Evolutionary conservation across 2,797 vertebrate genomes (phyloP).

Genomic region (Octomys mimax): DNA sequence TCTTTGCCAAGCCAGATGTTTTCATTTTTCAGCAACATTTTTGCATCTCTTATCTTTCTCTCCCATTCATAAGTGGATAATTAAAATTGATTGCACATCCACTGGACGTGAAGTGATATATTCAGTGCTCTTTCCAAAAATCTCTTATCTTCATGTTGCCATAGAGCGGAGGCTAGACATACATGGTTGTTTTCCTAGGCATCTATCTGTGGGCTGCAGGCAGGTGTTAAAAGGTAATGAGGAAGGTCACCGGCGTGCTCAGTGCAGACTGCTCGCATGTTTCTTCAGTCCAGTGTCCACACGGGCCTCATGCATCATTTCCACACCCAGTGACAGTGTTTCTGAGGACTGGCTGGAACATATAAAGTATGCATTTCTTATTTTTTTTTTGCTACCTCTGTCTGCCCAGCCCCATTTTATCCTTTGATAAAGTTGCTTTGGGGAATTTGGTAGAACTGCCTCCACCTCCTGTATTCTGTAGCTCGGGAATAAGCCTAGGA

Average conservation of each 20-base stretch:
- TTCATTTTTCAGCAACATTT: slow-evolving; percentile 48
- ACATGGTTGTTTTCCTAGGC: background rate
- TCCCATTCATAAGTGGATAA: slow-evolving; percentile 78
- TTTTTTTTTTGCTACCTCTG: slow-evolving; percentile 30
- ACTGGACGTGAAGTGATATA: slow-evolving; percentile 60
- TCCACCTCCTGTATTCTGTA: background rate
- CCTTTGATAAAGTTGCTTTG: background rate
- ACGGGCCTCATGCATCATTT: background rate
- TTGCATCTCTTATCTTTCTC: slow-evolving; percentile 72
- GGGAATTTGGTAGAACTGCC: background rate
- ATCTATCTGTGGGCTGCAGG: slow-evolving; percentile 54
- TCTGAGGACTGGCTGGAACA: slow-evolving; percentile 5
- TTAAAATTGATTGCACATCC: slow-evolving; percentile 71
- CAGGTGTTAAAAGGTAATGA: slow-evolving; percentile 25
- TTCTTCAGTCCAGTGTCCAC: background rate
- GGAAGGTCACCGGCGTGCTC: slow-evolving; percentile 26
- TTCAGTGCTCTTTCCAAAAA: slow-evolving; percentile 72
- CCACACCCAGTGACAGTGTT: background rate
- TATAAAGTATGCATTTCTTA: too few relatives aligned
- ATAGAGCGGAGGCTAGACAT: slow-evolving; percentile 45
- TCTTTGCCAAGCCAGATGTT: slow-evolving; percentile 41
- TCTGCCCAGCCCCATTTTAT: background rate
- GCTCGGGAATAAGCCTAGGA: background rate
- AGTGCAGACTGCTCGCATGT: background rate
- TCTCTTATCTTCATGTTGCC: slow-evolving; percentile 76